A percentile compares a stretch with the other conserved stretches of the same genome.
Evolutionary conservation across 2,888 invertebrate genomes (phyloP).

Genomic region (Drosophila anomelani): DNA sequence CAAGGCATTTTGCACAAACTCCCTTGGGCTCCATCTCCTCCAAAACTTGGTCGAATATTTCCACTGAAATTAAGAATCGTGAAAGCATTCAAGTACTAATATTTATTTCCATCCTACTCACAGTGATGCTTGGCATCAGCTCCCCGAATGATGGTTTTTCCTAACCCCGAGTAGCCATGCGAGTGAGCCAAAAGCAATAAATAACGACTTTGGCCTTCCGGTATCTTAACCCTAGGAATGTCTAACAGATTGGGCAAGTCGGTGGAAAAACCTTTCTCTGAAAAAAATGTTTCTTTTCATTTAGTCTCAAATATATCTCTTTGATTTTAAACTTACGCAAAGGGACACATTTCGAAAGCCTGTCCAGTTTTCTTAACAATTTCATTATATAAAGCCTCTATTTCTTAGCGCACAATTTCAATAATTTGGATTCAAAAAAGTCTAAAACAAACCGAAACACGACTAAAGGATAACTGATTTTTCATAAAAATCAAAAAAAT

Average conservation of each 20-base stretch:
- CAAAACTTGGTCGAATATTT: conserved; percentile 24
- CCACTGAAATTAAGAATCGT: conserved; percentile 12
- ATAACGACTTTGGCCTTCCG: conserved; percentile 42
- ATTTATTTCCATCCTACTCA: conserved; percentile 15
- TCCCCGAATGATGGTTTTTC: conserved; percentile 54
- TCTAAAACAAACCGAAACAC: conserved; percentile 1
- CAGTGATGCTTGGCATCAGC: conserved; percentile 33
- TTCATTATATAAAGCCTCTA: not conserved
- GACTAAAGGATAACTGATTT: conserved; percentile 15
- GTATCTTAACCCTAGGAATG: conserved; percentile 25
- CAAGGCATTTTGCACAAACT: conserved; percentile 51
- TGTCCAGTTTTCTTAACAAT: not conserved
- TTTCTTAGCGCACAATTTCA: not conserved
- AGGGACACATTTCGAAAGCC: conserved; percentile 5
- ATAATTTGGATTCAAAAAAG: conserved; percentile 4
- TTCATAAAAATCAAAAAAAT: not conserved
- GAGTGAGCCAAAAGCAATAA: conserved; percentile 49
- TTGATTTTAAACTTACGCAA: conserved; percentile 15
- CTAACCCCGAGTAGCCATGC: conserved; percentile 49
- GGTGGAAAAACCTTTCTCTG: conserved; percentile 15
- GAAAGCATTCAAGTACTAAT: not conserved
- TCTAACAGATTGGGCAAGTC: conserved; percentile 14
- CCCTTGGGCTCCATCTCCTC: conserved; percentile 24
- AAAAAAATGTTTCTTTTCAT: not conserved
- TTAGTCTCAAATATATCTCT: not conserved